Evolutionary conservation across 2,113 vertebrate species (phyloP), one percentile per base, ranked within the genome.

Genomic region (Otolemur garnettii): DNA sequence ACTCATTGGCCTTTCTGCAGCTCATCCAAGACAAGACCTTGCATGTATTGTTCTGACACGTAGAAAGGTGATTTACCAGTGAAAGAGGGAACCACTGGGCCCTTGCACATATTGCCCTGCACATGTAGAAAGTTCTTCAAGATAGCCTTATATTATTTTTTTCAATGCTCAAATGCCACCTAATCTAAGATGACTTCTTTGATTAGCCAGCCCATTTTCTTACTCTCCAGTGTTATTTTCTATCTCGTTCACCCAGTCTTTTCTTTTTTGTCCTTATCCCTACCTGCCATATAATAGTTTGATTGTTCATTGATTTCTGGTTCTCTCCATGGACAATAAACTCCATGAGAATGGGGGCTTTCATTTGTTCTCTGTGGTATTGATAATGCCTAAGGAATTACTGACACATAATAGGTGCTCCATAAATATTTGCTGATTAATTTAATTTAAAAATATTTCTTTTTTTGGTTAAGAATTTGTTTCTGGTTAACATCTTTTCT

Each of bases 381-480:
- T 50, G 75, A 9, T 24, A 83, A 15, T 17, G 17, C 45, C n/a
- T 75, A 68, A 66, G 79, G 33, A 74, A 2, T 42, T 68, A 77
- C 8, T 68, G 15, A 9, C 3, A 4, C 7, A 5, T 21, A 38
- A 2, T 28, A 30, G 8, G 6, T 72, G 24, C 0, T 71, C 24
- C 91, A 3, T 55, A 60, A 68, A 21, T 35, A 62, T 28, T 62
- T 69, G 4, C 22, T 12, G 42, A 66, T 83, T 64, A 59, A n/a
- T 69, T 85, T 50, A 64, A 53, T 77, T 90, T 6, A 69, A 89
- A 91, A 83, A 28, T 57, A 82, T n/a, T 77, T 95, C 8, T 85
- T 50, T 26, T 7, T 4, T 45, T 4, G 42, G 17, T 86, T 69
- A 78, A 59, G 14, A 17, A 24, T 30, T 14, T 53, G 75, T 64